These are phyloP conservation scores for Cheilosia urbana DNA, from an alignment of 2,888 invertebrate species.

Conservation along the genomic window DNA sequence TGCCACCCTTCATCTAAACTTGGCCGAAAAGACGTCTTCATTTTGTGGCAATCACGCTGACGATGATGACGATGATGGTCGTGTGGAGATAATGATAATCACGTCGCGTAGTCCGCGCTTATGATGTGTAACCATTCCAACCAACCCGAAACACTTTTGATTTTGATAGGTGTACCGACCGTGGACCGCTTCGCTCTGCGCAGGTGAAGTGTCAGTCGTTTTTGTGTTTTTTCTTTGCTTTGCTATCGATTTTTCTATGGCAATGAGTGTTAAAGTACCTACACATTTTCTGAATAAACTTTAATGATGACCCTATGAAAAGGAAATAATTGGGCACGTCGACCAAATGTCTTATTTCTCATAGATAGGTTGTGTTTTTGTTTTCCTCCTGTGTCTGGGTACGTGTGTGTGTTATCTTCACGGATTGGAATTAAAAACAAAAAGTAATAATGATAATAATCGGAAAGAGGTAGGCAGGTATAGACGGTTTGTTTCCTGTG, in stretches of 20 bases:
- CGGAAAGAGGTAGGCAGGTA: not conserved
- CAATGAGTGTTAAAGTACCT: constrained; percentile 25
- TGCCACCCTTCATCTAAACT: not conserved
- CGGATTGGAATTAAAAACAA: constrained; percentile 5
- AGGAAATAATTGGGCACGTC: constrained; percentile 30
- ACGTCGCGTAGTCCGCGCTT: not conserved
- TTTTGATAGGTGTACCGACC: not conserved
- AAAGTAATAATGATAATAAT: constrained; percentile 17
- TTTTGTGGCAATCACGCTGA: constrained; percentile 7
- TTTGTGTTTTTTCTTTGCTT: not conserved
- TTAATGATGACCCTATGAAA: constrained; percentile 34
- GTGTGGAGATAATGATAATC: constrained; percentile 16
- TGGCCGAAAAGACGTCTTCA: constrained; percentile 14
- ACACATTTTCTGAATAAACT: constrained; percentile 30
- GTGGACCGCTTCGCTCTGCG: not conserved
- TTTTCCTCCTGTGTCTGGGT: not conserved
- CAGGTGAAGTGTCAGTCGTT: not conserved
- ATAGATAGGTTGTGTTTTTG: not conserved
- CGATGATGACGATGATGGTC: not conserved
- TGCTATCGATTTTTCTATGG: constrained; percentile 1
- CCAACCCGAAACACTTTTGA: constrained; percentile 9
- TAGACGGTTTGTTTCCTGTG: constrained; percentile 21
- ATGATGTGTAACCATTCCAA: constrained; percentile 16
- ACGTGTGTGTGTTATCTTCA: not conserved
- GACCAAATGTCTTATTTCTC: constrained; percentile 10